phyloP scores from a whole-genome alignment of 2,113 vertebrate genomes.

The Salminus brasiliensis region DNA sequence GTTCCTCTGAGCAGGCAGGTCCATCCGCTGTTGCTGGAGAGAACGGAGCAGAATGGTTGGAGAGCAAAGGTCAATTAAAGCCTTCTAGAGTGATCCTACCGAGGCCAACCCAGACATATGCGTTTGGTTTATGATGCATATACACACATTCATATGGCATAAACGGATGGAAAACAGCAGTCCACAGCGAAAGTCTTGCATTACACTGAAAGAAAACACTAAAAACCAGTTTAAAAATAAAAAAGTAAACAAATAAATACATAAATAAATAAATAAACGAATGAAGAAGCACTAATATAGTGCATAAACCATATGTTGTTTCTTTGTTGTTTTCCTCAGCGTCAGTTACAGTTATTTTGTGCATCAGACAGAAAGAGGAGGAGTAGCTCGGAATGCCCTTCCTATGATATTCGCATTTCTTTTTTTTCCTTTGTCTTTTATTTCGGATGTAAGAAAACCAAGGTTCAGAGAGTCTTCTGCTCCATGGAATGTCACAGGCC shows the following conservation, averaged over 20 bases:
- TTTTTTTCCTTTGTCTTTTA: slow-evolving; percentile 3
- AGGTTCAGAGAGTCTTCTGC: slow-evolving; percentile 47
- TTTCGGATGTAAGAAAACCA: slow-evolving; percentile 38
- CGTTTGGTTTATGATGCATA: slow-evolving; percentile 62
- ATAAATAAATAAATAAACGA: slow-evolving; percentile 74
- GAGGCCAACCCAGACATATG: neutral
- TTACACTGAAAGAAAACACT: slow-evolving; percentile 79
- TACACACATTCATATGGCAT: slow-evolving; percentile 72
- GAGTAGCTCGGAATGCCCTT: slow-evolving; percentile 1
- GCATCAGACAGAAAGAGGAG: neutral
- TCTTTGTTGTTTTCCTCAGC: slow-evolving; percentile 69
- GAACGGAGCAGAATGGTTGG: too few species aligned
- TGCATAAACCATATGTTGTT: slow-evolving; percentile 81
- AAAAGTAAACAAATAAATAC: slow-evolving; percentile 67
- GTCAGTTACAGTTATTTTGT: slow-evolving; percentile 18
- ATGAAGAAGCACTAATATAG: slow-evolving; percentile 94
- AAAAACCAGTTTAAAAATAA: slow-evolving; percentile 84
- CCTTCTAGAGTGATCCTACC: slow-evolving; percentile 46
- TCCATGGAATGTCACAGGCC: slow-evolving; percentile 36
- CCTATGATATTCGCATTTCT: neutral
- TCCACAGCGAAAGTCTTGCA: slow-evolving; percentile 72
- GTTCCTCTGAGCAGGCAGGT: too few species aligned
- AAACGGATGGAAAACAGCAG: slow-evolving; percentile 68
- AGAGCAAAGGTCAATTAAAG: slow-evolving; percentile 44
- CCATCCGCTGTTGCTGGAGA: too few species aligned